Evolutionary conservation across 2,888 invertebrate genomes (phyloP).

Genomic region (Abrostola tripartita): DNA sequence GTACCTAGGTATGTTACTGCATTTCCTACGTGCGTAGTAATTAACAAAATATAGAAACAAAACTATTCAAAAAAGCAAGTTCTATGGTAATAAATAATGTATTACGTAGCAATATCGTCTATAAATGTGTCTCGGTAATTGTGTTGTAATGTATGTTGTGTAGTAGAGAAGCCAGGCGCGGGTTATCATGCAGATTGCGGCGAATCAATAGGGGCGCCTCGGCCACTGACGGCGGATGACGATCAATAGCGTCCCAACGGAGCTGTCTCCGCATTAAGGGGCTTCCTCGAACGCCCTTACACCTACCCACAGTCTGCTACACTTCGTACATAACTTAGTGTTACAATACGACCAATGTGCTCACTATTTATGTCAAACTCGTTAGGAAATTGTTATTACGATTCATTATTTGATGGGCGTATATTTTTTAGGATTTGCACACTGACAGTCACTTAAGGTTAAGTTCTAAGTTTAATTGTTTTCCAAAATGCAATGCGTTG

Average conservation of each 20-base stretch:
- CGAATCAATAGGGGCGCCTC: conserved; percentile 87
- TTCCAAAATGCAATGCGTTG: neutral
- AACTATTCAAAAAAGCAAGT: conserved; percentile 40
- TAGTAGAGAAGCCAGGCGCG: conserved; percentile 82
- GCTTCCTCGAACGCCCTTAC: conserved; percentile 87
- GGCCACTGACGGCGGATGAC: conserved; percentile 87
- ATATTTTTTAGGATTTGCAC: conserved; percentile 15
- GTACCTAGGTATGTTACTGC: too few species aligned
- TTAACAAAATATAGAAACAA: conserved; percentile 17
- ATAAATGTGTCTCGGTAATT: conserved; percentile 64
- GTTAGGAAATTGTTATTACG: conserved; percentile 41
- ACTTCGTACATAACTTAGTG: conserved; percentile 66
- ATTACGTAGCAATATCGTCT: conserved; percentile 58
- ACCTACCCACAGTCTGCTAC: conserved; percentile 82
- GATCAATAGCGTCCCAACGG: conserved; percentile 87
- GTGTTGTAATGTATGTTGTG: conserved; percentile 72
- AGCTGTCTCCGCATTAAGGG: conserved; percentile 87
- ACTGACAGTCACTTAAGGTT: conserved; percentile 3
- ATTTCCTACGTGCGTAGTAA: too few species aligned
- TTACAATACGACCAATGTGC: conserved; percentile 57
- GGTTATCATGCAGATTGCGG: conserved; percentile 88
- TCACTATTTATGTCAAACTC: conserved; percentile 45
- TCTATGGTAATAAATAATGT: conserved; percentile 54
- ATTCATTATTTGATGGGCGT: conserved; percentile 20
- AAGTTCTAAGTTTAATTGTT: conserved; percentile 2